Base-by-base conservation (phyloP, 2,888 invertebrate genomes). In the Pardosa pseudoannulata region DNA sequence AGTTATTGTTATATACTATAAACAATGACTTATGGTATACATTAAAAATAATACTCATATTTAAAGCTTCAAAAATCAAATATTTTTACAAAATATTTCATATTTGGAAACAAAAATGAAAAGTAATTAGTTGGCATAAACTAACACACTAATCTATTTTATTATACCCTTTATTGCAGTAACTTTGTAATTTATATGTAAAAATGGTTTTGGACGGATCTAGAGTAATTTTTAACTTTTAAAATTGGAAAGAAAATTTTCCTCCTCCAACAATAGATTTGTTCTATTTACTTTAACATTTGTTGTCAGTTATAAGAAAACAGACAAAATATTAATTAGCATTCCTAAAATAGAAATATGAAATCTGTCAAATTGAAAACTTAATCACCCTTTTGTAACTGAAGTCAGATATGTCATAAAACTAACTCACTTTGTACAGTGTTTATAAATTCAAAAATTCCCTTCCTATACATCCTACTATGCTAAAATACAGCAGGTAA, bases 401-500 rank as follows among this genome's bases (percentile, higher is more conserved):
- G 5, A 56, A 23, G 11, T 56, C 11, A 56, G 56, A 56, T 23
- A 56, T 56, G 56, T 56, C 56, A 56, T 56, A 56, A 56, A 56
- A 56, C 16, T 56, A 19, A 56, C 11, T 56, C 56, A 56, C 56
- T 56, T 56, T 56, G 23, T 56, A 56, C 56, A 56, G 56, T 56
- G 56, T 56, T 56, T 56, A 56, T 56, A 56, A 23, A 56, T 56
- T 56, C 56, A 56, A 56, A 56, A 56, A 23, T n/a, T 56, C 23
- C 23, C 2, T 23, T 56, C 23, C 56, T 56, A 56, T 56, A 56
- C 56, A 56, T 23, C 23, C 56, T 56, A 56, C 56, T 23, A 56
- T 56, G 56, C 56, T 56, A 56, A 56, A 56, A 56, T 56, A 11
- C 56, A 56, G 56, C 23, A 56, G 23, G 23, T 56, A 23, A 56